A percentile compares a stretch with the other conserved stretches of the same genome.
These are phyloP conservation scores for Spodoptera frugiperda DNA, from an alignment of 1,140 invertebrate species.

Conservation along the genomic window DNA sequence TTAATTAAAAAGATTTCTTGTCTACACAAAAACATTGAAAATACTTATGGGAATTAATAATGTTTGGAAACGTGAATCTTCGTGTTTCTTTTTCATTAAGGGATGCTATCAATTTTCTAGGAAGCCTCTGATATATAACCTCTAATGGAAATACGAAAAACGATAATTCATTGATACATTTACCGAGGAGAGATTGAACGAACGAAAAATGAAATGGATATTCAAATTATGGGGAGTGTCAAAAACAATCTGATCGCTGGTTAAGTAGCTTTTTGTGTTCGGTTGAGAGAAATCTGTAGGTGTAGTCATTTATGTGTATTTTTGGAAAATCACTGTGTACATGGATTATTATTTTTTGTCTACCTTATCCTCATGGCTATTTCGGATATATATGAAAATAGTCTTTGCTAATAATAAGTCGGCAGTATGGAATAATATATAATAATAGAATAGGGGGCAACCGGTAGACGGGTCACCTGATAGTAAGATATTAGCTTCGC, in stretches of 20 bases:
- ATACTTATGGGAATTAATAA: conserved; percentile 40
- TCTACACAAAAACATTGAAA: conserved; percentile 31
- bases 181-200: background rate
- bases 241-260: background rate
- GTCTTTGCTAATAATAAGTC: too few species aligned
- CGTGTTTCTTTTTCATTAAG: conserved; percentile 38
- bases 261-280: background rate
- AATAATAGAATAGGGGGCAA: too few species aligned
- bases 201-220: background rate
- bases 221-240: background rate
- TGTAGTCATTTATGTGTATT: too few species aligned
- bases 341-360: too few species aligned
- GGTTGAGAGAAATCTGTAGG: too few species aligned
- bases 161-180: conserved; percentile 17
- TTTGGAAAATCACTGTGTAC: too few species aligned
- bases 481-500: too few species aligned
- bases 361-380: too few species aligned
- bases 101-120: conserved; percentile 25
- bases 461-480: too few species aligned
- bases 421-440: too few species aligned
- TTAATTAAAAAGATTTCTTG: conserved; percentile 39
- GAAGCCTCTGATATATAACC: conserved; percentile 1
- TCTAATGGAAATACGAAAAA: background rate
- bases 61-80: conserved; percentile 14
- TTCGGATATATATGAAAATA: too few species aligned